Conservation (phyloP, 2,888 invertebrate genomes). For the Tryphoninae sp. region DNA sequence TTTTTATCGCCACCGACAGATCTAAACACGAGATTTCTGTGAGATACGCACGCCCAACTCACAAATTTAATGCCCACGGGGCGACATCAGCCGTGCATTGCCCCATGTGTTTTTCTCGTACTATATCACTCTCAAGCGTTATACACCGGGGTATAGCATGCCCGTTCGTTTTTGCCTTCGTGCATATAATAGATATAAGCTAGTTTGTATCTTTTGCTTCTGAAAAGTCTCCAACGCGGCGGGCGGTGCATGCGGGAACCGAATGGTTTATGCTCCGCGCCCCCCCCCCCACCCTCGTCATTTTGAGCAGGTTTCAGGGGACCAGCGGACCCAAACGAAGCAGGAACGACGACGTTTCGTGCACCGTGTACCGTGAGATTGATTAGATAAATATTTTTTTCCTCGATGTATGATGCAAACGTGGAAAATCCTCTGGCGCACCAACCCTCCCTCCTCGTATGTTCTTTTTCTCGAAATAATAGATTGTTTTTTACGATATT, state of each 20-base stretch:
- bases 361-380: slow-evolving; percentile 36
- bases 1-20: slow-evolving; percentile 60
- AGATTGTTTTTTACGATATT: slow-evolving; percentile 16
- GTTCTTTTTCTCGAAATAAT: not conserved
- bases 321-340: not conserved
- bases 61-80: slow-evolving; percentile 62
- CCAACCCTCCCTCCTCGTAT: not conserved
- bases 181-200: not conserved
- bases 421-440: slow-evolving; percentile 13
- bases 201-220: slow-evolving; percentile 22
- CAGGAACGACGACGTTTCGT: slow-evolving; percentile 33
- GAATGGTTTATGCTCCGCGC: slow-evolving; percentile 52
- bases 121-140: slow-evolving; percentile 53
- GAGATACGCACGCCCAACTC: slow-evolving; percentile 56
- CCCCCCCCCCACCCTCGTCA: not conserved
- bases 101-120: slow-evolving; percentile 52
- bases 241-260: slow-evolving; percentile 25
- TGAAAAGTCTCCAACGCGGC: slow-evolving; percentile 24
- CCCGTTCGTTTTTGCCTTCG: slow-evolving; percentile 32
- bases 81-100: slow-evolving; percentile 38
- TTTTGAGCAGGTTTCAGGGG: slow-evolving; percentile 23
- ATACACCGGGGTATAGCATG: slow-evolving; percentile 33
- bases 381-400: slow-evolving; percentile 31
- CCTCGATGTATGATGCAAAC: slow-evolving; percentile 19
- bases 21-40: slow-evolving; percentile 60